Conservation (phyloP, 2,113 vertebrate species). For the Empidonax traillii region DNA sequence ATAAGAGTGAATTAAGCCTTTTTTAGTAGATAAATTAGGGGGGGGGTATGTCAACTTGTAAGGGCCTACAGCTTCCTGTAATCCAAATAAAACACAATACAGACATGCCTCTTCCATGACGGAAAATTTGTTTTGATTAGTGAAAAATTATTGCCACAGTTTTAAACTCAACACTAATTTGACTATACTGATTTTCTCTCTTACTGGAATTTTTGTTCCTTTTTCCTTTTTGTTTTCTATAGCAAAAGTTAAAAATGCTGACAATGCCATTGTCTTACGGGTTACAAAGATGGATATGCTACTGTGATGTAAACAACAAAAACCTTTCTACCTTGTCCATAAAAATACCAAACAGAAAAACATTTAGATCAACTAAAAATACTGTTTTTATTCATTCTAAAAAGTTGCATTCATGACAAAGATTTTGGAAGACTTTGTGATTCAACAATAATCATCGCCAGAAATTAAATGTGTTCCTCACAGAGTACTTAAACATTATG, state of each 20-base stretch:
- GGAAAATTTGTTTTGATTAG: not conserved
- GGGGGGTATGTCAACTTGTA: fast-evolving
- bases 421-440: not conserved
- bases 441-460: not conserved
- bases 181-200: not conserved
- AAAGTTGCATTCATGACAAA: not conserved
- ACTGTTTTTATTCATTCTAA: not conserved
- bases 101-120: not conserved
- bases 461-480: not conserved
- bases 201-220: not conserved
- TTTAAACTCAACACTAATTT: not conserved
- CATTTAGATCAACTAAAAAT: not conserved
- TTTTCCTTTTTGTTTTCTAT: not conserved
- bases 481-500: not conserved
- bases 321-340: not conserved
- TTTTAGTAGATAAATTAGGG: not conserved
- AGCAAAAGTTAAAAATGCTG: not conserved
- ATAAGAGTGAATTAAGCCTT: not conserved
- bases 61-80: not conserved
- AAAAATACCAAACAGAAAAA: not conserved
- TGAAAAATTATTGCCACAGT: not conserved
- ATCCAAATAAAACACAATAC: not conserved
- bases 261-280: not conserved
- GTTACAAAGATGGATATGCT: not conserved
- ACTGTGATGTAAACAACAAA: not conserved